Evolutionary conservation across 2,888 invertebrate genomes (phyloP).

Genomic region (Macropis europaea): DNA sequence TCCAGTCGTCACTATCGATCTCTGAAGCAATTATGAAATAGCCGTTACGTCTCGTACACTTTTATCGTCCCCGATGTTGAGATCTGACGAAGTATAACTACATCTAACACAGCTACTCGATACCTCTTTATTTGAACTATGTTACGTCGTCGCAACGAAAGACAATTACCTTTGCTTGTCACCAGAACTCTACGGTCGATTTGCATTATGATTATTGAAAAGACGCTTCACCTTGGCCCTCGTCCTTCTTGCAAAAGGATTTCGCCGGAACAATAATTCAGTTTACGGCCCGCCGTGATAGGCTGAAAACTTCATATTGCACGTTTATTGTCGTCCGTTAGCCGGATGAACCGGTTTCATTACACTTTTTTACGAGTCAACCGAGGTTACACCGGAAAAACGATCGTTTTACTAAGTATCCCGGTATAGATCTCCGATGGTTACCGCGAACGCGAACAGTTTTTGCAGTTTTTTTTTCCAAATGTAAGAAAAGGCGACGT

Average conservation of each 20-base stretch:
- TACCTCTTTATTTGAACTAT: not conserved
- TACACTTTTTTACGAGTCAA: slow-evolving; percentile 22
- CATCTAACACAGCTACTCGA: not conserved
- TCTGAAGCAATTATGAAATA: not conserved
- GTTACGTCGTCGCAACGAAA: not conserved
- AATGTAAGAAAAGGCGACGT: no score
- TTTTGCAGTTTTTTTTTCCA: no score
- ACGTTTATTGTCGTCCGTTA: slow-evolving; percentile 7
- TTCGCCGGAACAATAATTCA: slow-evolving; percentile 12
- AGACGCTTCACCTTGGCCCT: slow-evolving; percentile 18
- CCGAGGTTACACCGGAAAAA: not conserved
- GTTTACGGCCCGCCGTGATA: not conserved
- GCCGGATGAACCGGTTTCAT: slow-evolving; percentile 26
- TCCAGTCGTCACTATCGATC: not conserved
- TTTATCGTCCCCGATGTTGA: no score
- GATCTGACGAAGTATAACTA: no score
- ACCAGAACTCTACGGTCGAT: not conserved
- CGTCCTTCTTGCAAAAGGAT: not conserved
- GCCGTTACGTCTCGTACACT: no score
- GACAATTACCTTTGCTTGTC: not conserved
- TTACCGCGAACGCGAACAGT: not conserved
- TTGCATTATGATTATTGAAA: not conserved
- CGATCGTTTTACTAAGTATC: not conserved
- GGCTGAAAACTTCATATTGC: slow-evolving; percentile 12
- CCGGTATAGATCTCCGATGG: not conserved